Percentiles rank a stretch among this genome's conserved stretches.
These are phyloP conservation scores for Phasianus colchicus DNA, from an alignment of 2,113 vertebrate species.

Conservation along the genomic window DNA sequence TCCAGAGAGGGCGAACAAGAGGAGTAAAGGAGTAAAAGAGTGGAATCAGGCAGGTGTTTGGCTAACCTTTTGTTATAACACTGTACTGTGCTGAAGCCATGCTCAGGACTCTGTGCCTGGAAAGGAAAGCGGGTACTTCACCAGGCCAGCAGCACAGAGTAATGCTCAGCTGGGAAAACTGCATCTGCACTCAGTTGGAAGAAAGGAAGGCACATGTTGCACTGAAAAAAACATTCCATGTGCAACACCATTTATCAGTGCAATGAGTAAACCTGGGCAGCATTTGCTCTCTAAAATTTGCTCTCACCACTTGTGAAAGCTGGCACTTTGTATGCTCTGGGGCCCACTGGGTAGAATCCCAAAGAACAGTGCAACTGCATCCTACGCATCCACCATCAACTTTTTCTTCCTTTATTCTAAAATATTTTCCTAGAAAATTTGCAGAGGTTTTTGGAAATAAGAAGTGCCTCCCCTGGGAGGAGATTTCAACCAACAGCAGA, in stretches of 20 bases:
- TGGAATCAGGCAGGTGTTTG: constrained; percentile 87
- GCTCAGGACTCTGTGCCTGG: neutral
- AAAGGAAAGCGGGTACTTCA: neutral
- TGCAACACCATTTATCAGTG: neutral
- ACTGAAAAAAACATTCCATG: neutral
- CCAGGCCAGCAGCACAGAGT: neutral
- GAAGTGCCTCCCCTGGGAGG: neutral
- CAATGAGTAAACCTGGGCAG: neutral
- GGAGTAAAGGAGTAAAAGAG: constrained; percentile 93
- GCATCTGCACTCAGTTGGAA: neutral
- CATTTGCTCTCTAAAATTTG: neutral
- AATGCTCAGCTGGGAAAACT: accelerated
- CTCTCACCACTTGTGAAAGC: neutral
- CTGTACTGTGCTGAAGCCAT: constrained; percentile 25
- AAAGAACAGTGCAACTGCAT: neutral
- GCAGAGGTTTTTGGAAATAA: neutral
- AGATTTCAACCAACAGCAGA: neutral
- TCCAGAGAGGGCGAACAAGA: constrained; percentile 87
- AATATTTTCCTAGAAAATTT: neutral
- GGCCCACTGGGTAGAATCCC: neutral
- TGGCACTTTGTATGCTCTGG: neutral
- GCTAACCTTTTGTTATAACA: constrained; percentile 57
- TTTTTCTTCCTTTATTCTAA: neutral
- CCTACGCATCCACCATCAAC: neutral
- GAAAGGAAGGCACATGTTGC: neutral